Percentiles rank a stretch among this genome's conserved stretches.
Evolutionary conservation across 2,797 vertebrate genomes (phyloP).

Genomic region (Catamblyrhynchus diadema): DNA sequence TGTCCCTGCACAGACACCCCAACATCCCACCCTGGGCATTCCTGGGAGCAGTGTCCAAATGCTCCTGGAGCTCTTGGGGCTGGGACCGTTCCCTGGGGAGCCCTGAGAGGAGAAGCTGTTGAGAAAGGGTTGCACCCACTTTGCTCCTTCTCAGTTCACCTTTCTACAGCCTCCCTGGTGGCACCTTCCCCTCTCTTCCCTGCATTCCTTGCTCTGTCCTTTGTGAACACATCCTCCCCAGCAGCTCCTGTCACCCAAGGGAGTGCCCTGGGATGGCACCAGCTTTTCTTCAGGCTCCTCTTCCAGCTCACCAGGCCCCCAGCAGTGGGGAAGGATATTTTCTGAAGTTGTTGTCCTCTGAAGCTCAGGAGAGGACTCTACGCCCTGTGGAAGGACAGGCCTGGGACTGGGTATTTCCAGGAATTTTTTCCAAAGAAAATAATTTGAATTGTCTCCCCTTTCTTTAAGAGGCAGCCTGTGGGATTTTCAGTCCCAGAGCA

Average conservation of each 20-base stretch:
- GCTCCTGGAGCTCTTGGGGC: neutral
- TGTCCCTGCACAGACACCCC: neutral
- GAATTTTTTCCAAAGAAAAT: neutral
- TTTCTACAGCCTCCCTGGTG: neutral
- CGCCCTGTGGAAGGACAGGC: neutral
- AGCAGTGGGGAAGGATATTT: neutral
- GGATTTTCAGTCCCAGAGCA: neutral
- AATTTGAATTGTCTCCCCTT: neutral
- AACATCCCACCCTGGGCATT: neutral
- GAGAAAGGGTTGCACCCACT: neutral
- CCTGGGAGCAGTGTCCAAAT: neutral
- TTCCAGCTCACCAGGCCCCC: neutral
- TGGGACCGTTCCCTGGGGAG: neutral
- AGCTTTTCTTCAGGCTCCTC: neutral
- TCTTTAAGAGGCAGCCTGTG: neutral
- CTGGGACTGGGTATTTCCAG: neutral
- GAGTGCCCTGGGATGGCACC: neutral
- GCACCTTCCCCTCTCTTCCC: neutral
- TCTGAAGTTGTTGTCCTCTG: neutral
- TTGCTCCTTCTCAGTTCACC: neutral
- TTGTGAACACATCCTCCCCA: accelerated
- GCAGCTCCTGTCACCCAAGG: neutral
- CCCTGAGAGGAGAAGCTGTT: neutral
- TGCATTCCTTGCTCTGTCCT: neutral
- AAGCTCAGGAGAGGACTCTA: accelerated